phyloP scores from a whole-genome alignment of 2,797 vertebrate species.

The Xenopus petersii region DNA sequence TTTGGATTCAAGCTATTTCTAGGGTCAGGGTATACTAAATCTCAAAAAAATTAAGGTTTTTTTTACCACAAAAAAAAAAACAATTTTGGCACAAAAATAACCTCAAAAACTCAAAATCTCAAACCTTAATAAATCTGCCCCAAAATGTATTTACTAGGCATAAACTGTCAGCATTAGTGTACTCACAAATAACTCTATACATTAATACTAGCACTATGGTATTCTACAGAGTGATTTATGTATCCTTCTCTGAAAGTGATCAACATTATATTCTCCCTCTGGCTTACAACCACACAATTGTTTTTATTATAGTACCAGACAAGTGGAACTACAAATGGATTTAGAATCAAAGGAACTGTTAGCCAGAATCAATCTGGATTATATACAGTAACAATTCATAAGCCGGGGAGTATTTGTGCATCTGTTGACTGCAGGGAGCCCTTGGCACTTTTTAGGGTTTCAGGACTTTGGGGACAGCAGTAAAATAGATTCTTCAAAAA shows the following conservation, averaged over 20 bases:
- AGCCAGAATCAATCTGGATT: constrained; percentile 46
- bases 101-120: too few relatives aligned
- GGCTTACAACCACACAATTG: constrained; percentile 37
- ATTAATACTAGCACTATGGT: background rate
- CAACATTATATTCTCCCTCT: constrained; percentile 34
- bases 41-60: too few relatives aligned
- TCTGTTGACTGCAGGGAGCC: constrained; percentile 55
- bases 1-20: too few relatives aligned
- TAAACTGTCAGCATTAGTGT: too few relatives aligned
- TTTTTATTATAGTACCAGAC: constrained; percentile 45
- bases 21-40: too few relatives aligned
- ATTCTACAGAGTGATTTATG: constrained; percentile 31
- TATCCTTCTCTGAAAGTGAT: constrained; percentile 41
- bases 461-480: constrained; percentile 51
- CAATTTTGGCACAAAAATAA: too few relatives aligned
- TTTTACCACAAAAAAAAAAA: too few relatives aligned
- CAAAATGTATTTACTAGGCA: too few relatives aligned
- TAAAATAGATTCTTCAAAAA: constrained; percentile 58
- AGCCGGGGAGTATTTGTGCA: constrained; percentile 52
- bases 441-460: constrained; percentile 59
- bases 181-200: constrained; percentile 8
- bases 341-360: constrained; percentile 46
- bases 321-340: constrained; percentile 47
- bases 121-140: too few relatives aligned
- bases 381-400: constrained; percentile 32